Evolutionary conservation across 1,140 invertebrate genomes (phyloP).

Genomic region (Gerris buenoi): DNA sequence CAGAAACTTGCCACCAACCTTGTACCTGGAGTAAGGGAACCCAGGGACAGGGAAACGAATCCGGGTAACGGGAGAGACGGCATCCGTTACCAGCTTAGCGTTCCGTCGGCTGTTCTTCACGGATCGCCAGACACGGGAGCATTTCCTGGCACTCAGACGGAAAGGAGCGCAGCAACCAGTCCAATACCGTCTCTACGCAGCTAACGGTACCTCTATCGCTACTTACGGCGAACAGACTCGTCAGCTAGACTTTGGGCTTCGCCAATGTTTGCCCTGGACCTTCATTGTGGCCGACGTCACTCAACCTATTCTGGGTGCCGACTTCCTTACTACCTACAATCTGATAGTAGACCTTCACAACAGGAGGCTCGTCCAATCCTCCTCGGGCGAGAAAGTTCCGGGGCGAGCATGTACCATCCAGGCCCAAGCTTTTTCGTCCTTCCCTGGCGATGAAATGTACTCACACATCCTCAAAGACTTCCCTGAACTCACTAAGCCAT

Average conservation of each 20-base stretch:
- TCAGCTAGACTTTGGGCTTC: conserved; percentile 23
- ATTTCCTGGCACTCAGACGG: neutral
- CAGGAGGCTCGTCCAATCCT: neutral
- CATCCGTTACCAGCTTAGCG: neutral
- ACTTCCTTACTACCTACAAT: conserved; percentile 17
- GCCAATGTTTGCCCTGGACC: conserved; percentile 26
- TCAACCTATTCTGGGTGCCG: conserved; percentile 28
- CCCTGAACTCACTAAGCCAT: neutral
- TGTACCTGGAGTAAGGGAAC: neutral
- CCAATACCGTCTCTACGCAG: neutral
- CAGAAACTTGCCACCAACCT: neutral
- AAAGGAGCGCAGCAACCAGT: neutral
- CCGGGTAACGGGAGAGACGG: neutral
- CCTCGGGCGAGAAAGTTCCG: neutral
- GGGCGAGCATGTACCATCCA: neutral
- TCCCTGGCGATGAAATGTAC: too few relatives aligned
- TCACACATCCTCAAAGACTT: too few relatives aligned
- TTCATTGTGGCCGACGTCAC: conserved; percentile 19
- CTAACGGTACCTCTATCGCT: neutral
- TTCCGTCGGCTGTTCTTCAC: neutral
- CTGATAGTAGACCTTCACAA: neutral
- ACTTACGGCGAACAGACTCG: neutral
- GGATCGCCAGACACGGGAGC: neutral
- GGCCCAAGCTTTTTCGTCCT: neutral
- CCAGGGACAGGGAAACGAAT: neutral